Percentiles rank a stretch among this genome's conserved stretches.
Evolutionary conservation across 2,888 invertebrate genomes (phyloP).

Genomic region (Desoria tigrina): DNA sequence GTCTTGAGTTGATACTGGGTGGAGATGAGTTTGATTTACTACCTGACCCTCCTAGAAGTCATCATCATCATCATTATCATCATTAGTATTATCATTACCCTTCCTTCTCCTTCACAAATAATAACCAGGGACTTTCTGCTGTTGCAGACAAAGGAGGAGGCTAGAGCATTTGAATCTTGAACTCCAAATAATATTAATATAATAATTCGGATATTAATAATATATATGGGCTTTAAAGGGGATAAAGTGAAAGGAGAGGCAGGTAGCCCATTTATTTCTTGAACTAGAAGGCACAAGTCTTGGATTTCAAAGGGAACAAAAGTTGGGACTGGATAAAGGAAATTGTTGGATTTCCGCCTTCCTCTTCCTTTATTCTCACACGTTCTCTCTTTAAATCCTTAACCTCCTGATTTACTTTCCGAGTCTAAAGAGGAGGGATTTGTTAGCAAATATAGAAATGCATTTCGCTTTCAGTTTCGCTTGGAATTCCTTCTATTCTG

Average conservation of each 20-base stretch:
- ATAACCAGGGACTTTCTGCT: background rate
- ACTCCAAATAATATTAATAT: no score
- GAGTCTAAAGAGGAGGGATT: no score
- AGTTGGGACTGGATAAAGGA: slow-evolving; percentile 3
- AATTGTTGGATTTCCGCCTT: slow-evolving; percentile 20
- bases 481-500: no score
- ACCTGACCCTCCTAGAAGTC: slow-evolving; percentile 11
- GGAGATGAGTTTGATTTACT: slow-evolving; percentile 26
- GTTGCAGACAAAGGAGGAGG: no score
- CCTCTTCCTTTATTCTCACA: background rate
- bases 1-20: slow-evolving; percentile 38
- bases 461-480: no score
- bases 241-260: no score
- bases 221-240: no score
- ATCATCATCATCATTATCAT: background rate
- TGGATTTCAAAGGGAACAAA: slow-evolving; percentile 2
- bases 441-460: no score
- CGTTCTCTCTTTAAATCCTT: no score
- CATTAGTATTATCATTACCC: background rate
- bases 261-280: slow-evolving; percentile 14
- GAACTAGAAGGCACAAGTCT: slow-evolving; percentile 11
- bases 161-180: no score
- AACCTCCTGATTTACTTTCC: no score
- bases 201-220: no score
- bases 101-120: background rate